A percentile compares a stretch with the other conserved stretches of the same genome.
These are phyloP conservation scores for Erpornis zantholeuca DNA, from an alignment of 2,113 vertebrate species.

Conservation along the genomic window DNA sequence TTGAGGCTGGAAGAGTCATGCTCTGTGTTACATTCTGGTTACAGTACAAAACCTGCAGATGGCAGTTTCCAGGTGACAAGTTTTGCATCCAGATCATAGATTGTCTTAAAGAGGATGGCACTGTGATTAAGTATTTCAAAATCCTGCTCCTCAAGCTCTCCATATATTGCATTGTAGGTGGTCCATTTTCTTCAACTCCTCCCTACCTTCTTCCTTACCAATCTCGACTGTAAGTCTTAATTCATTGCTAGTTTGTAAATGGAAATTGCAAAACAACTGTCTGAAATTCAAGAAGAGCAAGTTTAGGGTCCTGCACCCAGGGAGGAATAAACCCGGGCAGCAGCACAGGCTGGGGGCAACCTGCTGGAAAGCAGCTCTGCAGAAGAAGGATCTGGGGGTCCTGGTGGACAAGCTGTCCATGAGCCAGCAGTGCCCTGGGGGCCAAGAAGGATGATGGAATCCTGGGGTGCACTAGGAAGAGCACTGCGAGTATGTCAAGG, in stretches of 20 bases:
- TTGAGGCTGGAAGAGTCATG: neutral
- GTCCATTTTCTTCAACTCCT: neutral
- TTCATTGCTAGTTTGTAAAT: neutral
- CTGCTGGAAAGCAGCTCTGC: neutral
- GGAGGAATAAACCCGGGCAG: neutral
- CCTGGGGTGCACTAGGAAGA: too few relatives aligned
- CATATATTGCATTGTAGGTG: neutral
- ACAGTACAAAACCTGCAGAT: neutral
- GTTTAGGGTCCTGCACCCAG: neutral
- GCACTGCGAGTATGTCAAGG: neutral
- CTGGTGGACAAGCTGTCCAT: neutral
- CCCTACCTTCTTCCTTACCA: neutral
- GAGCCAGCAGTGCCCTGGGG: neutral
- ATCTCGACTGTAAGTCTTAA: neutral
- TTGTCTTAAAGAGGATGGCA: neutral
- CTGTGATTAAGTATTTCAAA: neutral
- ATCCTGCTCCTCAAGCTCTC: neutral
- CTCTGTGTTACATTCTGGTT: neutral
- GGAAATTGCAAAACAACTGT: neutral
- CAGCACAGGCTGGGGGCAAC: neutral
- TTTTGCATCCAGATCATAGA: neutral
- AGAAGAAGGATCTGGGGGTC: neutral
- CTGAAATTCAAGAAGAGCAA: neutral
- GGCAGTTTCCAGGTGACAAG: neutral
- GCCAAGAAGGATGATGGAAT: too few relatives aligned